Base-by-base conservation (phyloP, 2,888 invertebrate genomes). In the Pollenia amentaria region DNA sequence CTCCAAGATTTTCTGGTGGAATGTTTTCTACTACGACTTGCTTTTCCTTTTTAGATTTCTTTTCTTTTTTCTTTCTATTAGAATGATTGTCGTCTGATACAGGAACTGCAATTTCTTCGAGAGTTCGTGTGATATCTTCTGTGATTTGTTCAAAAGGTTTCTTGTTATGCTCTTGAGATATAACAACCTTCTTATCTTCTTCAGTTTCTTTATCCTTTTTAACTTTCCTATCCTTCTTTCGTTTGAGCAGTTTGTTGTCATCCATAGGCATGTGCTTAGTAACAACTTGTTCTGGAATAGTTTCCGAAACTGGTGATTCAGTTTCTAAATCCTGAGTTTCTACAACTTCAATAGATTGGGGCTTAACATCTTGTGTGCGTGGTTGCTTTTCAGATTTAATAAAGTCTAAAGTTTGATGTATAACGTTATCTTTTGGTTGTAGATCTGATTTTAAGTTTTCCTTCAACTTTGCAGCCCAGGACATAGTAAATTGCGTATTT, bases 401-500 rank as follows among this genome's bases (percentile, higher is more conserved):
- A n/a, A 73, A 42, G 29, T 75, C 51, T 42, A 8, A 38, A 10
- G 72, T 67, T 65, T 65, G 51, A 11, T n/a, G 38, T 21, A 57
- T 73, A 46, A 44, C 46, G 3, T 65, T 21, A 46, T 46, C 40
- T 10, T 60, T 48, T 14, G 21, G 1, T 38, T 18, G 14, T 21
- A 57, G 46, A 21, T 73, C 53, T 0, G 48, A 4, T 12, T 6
- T 40, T 11, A 70, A 44, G 3, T 73, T 78, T 51, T 86, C 77
- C 42, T 84, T 86, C 9, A 88, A 51, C 42, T 82, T 78, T 40
- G 78, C 67, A 44, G 86, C 84, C 88, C 88, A 88, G 1, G 86
- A 78, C 21, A 77, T n/a, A 8, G 46, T 53, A 7, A 48, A 11
- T 18, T 48, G 62, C 38, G 62, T 53, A 38, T 38, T 42, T 46